phyloP scores from a whole-genome alignment of 92 coral and sea anemone species.

The Umimayanthus chanpuru region DNA sequence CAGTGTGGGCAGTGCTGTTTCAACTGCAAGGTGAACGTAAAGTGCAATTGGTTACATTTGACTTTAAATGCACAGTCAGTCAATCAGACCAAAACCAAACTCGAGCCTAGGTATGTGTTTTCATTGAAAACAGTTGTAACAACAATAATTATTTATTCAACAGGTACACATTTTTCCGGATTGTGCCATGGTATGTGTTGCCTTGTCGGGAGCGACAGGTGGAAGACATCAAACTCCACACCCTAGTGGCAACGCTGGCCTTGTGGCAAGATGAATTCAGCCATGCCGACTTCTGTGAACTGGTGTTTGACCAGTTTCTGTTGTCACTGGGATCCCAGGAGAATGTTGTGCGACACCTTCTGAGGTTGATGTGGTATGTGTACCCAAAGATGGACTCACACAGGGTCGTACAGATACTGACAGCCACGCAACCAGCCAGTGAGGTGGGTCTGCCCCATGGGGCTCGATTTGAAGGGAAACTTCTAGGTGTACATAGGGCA shows the following conservation, averaged over 20 bases:
- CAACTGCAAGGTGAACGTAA: too few species aligned
- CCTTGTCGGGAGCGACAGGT: conserved; percentile 82
- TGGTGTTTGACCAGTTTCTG: conserved; percentile 94
- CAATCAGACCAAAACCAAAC: too few species aligned
- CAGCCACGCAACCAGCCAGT: conserved; percentile 89
- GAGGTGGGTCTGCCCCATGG: conserved; percentile 69
- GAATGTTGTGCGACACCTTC: conserved; percentile 81
- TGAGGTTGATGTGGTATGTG: conserved; percentile 85
- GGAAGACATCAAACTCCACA: conserved; percentile 90
- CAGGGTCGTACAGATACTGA: conserved; percentile 87
- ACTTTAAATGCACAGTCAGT: too few species aligned
- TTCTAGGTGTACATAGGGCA: too few species aligned
- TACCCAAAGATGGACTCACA: conserved; percentile 92
- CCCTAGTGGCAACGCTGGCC: conserved; percentile 73
- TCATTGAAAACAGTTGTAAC: neutral
- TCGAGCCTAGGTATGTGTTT: too few species aligned
- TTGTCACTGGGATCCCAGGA: conserved; percentile 75
- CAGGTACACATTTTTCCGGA: conserved; percentile 67
- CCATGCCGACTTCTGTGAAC: conserved; percentile 79
- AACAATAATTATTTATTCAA: neutral
- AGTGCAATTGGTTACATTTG: too few species aligned
- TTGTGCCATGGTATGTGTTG: conserved; percentile 80
- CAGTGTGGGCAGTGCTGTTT: too few species aligned
- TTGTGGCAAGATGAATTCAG: conserved; percentile 89
- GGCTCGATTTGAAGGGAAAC: too few species aligned